These are phyloP conservation scores for Stratiolaelaps scimitus DNA, from an alignment of 1,140 invertebrate genomes.

Conservation along the genomic window DNA sequence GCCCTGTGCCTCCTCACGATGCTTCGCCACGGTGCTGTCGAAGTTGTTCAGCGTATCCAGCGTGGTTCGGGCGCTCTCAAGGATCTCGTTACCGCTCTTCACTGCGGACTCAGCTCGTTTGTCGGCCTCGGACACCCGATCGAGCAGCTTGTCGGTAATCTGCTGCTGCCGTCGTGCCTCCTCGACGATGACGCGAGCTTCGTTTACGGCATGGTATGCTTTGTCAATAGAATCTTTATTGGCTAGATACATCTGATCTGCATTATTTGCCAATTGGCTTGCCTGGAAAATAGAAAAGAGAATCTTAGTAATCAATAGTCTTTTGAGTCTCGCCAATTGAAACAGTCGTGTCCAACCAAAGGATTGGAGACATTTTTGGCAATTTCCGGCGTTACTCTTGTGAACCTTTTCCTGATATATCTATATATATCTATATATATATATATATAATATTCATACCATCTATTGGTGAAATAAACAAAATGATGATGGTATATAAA, in stretches of 20 bases:
- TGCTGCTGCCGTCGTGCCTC: conserved; percentile 48
- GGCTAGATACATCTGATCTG: neutral
- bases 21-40: conserved; percentile 45
- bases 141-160: conserved; percentile 50
- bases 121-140: conserved; percentile 54
- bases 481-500: too few relatives aligned
- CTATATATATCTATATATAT: too few relatives aligned
- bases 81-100: conserved; percentile 61
- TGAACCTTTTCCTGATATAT: too few relatives aligned
- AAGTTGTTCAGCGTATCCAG: conserved; percentile 66
- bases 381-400: too few relatives aligned
- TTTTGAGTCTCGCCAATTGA: too few relatives aligned
- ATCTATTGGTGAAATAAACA: too few relatives aligned
- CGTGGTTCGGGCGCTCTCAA: conserved; percentile 53
- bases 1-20: conserved; percentile 48
- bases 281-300: conserved; percentile 17
- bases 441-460: too few relatives aligned
- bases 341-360: too few relatives aligned
- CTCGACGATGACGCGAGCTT: conserved; percentile 40
- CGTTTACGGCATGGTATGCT: neutral
- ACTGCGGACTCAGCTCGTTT: conserved; percentile 63
- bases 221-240: neutral
- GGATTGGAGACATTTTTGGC: too few relatives aligned
- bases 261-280: neutral
- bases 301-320: too few relatives aligned